Evolutionary conservation across 2,888 invertebrate species (phyloP).

Genomic region (Eucriotettix oculatus): DNA sequence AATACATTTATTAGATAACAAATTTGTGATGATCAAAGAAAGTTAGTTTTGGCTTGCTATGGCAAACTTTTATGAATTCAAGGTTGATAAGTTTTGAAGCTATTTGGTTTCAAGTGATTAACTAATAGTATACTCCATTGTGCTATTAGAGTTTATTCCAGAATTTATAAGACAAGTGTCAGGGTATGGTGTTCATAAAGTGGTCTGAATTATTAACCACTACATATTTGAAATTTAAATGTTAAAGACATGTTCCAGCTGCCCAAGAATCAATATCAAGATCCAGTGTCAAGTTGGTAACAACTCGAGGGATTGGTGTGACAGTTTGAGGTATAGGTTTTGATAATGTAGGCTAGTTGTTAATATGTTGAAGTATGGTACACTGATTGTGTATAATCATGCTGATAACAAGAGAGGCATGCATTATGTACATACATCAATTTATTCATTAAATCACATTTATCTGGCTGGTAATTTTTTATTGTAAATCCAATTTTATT

Average conservation of each 20-base stretch:
- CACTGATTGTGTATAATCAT: not conserved
- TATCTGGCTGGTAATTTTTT: not conserved
- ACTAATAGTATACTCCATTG: no score
- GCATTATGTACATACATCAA: conserved; percentile 1
- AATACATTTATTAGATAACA: no score
- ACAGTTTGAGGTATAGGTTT: conserved; percentile 1
- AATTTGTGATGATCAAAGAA: no score
- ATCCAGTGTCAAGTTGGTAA: not conserved
- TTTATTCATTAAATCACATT: not conserved
- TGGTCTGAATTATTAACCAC: conserved; percentile 8
- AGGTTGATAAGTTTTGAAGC: no score
- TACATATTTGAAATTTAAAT: not conserved
- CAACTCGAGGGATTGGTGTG: not conserved
- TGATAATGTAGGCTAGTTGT: conserved; percentile 1
- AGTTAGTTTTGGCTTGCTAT: no score
- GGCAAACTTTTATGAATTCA: no score
- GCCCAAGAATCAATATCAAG: not conserved
- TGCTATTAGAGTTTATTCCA: not conserved
- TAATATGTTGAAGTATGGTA: not conserved
- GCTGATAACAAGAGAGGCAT: conserved; percentile 4
- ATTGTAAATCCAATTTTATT: not conserved
- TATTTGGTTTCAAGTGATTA: no score
- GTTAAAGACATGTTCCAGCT: not conserved
- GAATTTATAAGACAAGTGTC: not conserved
- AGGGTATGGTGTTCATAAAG: conserved; percentile 13